phyloP scores from a whole-genome alignment of 2,888 invertebrate genomes.

The Dugesia japonica region DNA sequence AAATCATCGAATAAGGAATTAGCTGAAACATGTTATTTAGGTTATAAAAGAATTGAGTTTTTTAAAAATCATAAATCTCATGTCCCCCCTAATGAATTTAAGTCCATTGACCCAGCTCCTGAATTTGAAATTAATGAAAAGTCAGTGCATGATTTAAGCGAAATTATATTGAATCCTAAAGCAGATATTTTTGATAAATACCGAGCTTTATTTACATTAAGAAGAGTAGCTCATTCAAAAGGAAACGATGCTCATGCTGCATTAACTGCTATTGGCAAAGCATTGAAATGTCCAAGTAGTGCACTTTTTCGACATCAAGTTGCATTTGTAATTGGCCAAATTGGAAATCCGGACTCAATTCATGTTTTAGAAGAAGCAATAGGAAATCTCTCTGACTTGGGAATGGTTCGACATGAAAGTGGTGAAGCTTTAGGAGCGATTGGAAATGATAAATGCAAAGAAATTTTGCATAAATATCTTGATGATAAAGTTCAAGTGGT shows the following conservation, averaged over 20 bases:
- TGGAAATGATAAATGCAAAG: constrained; percentile 69
- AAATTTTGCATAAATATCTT: constrained; percentile 61
- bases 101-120: constrained; percentile 76
- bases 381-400: constrained; percentile 62
- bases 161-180: constrained; percentile 59
- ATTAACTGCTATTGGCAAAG: neutral
- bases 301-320: constrained; percentile 88
- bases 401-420: constrained; percentile 96
- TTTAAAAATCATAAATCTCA: constrained; percentile 43
- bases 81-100: constrained; percentile 56
- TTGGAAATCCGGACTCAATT: constrained; percentile 65
- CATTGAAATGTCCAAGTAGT: constrained; percentile 50
- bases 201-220: constrained; percentile 80
- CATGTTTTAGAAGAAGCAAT: constrained; percentile 60
- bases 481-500: constrained; percentile 70
- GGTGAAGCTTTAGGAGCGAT: constrained; percentile 94
- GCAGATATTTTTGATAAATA: constrained; percentile 70
- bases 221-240: constrained; percentile 50
- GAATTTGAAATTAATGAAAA: constrained; percentile 52
- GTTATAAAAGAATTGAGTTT: constrained; percentile 68
- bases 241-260: neutral
- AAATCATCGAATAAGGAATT: constrained; percentile 40
- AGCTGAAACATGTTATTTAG: constrained; percentile 77
- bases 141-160: constrained; percentile 52
- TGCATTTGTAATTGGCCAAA: constrained; percentile 87